Evolutionary conservation across 1,140 invertebrate species (phyloP).

Genomic region (Drosophila pectinifera): DNA sequence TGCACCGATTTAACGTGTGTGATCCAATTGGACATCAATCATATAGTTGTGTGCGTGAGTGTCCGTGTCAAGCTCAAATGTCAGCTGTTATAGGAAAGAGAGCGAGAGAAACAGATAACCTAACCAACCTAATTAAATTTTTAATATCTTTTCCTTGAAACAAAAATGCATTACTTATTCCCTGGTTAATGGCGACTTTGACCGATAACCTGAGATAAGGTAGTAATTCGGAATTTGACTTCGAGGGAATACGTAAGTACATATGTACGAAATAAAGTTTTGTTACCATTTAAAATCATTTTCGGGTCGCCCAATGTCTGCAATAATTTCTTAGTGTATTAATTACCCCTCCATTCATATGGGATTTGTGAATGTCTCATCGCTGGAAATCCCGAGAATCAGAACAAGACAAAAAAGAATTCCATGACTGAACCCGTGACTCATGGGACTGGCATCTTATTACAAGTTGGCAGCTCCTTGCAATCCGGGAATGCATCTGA

Average conservation of each 20-base stretch:
- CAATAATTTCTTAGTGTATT: conserved; percentile 1
- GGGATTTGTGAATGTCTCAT: background rate
- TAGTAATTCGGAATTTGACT: too few species aligned
- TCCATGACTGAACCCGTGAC: conserved; percentile 10
- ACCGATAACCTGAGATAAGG: too few species aligned
- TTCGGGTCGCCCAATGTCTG: background rate
- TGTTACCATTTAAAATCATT: too few species aligned
- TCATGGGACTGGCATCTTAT: conserved; percentile 4
- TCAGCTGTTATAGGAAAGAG: background rate
- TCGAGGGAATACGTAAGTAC: too few species aligned
- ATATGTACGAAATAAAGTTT: too few species aligned
- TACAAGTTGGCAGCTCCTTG: conserved; percentile 19
- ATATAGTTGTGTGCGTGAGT: conserved; percentile 7
- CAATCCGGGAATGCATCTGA: conserved; percentile 14
- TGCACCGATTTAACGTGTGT: conserved; percentile 5
- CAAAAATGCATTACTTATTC: too few species aligned
- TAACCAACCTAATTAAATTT: background rate
- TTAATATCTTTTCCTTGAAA: background rate
- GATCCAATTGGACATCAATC: conserved; percentile 23
- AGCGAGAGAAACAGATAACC: background rate
- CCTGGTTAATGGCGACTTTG: too few species aligned
- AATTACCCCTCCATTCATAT: background rate
- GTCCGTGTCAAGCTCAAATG: conserved; percentile 9
- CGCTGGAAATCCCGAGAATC: background rate
- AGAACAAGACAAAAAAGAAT: background rate